Percentiles rank a stretch among this genome's conserved stretches.
These are phyloP conservation scores for Pseudococcus viburni DNA, from an alignment of 2,888 invertebrate genomes.

Conservation along the genomic window DNA sequence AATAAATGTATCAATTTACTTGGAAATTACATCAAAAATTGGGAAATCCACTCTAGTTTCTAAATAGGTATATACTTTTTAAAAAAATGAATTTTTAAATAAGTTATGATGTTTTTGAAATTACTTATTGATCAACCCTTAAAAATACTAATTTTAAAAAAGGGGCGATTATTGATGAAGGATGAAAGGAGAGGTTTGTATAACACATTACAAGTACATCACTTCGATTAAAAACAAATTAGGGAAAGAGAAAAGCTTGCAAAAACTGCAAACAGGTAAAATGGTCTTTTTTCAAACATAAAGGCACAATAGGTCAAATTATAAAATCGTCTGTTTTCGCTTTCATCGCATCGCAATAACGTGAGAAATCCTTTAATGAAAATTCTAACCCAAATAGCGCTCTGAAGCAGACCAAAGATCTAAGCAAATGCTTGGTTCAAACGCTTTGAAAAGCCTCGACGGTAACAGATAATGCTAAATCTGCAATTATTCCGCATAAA, in stretches of 20 bases:
- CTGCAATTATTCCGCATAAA: not conserved
- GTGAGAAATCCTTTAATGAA: not conserved
- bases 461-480: not conserved
- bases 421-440: not conserved
- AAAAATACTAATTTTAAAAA: too few relatives aligned
- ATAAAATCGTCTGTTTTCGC: not conserved
- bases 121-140: too few relatives aligned
- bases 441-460: not conserved
- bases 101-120: too few relatives aligned
- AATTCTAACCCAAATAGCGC: not conserved
- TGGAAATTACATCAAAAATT: too few relatives aligned
- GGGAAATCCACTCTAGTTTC: too few relatives aligned
- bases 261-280: not conserved
- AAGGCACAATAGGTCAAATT: not conserved
- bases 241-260: not conserved
- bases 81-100: too few relatives aligned
- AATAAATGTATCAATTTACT: too few relatives aligned
- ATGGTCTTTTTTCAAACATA: not conserved
- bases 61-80: too few relatives aligned
- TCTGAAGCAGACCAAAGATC: not conserved
- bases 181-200: too few relatives aligned
- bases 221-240: too few relatives aligned
- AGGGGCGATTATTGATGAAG: too few relatives aligned
- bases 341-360: not conserved
- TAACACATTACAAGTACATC: too few relatives aligned